These are phyloP conservation scores for Pteronotus mesoamericanus DNA, from an alignment of 2,797 vertebrate genomes.

Conservation along the genomic window DNA sequence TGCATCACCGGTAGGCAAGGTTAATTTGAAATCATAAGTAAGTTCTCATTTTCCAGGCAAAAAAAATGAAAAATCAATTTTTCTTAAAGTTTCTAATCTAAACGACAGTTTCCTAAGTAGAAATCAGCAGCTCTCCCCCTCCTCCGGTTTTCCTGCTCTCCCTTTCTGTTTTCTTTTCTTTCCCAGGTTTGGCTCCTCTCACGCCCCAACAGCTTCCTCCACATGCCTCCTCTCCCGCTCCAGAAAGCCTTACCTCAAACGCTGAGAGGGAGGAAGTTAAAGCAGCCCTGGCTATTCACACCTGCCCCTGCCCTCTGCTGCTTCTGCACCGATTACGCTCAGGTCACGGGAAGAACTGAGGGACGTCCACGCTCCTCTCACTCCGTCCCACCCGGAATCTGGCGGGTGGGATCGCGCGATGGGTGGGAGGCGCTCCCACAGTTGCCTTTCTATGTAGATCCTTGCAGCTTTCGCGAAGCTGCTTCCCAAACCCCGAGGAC, in stretches of 20 bases:
- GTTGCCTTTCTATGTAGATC: slow-evolving; percentile 3
- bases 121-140: background rate
- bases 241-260: background rate
- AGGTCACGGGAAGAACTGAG: background rate
- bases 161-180: background rate
- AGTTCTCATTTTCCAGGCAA: background rate
- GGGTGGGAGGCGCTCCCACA: background rate
- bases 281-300: background rate
- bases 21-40: background rate
- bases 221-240: background rate
- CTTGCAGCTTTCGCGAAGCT: background rate
- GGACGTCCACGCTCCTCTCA: background rate
- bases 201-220: background rate
- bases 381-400: background rate
- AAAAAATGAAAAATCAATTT: slow-evolving; percentile 12
- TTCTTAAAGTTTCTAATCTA: slow-evolving; percentile 5
- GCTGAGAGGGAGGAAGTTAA: background rate
- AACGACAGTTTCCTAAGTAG: slow-evolving; percentile 1
- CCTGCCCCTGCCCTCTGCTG: background rate
- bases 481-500: background rate
- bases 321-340: background rate
- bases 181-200: background rate
- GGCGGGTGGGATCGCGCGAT: background rate
- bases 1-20: background rate
- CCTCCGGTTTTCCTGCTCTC: background rate